Percentiles rank a stretch among this genome's conserved stretches.
Evolutionary conservation across 1,140 invertebrate genomes (phyloP).

Genomic region (Camponotus pennsylvanicus): DNA sequence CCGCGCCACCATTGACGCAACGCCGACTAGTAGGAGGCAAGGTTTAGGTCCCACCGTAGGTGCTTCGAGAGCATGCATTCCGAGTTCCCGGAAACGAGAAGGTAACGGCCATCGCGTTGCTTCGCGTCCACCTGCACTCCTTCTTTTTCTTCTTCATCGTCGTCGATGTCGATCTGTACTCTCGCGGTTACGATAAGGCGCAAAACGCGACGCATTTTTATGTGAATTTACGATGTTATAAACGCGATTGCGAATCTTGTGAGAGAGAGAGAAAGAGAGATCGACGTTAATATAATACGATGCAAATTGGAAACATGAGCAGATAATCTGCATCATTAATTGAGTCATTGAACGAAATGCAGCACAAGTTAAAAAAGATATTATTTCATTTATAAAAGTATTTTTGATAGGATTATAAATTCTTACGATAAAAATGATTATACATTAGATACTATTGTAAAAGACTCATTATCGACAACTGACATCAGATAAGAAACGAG

Average conservation of each 20-base stretch:
- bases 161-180: slow-evolving; percentile 59
- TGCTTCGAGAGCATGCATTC: slow-evolving; percentile 29
- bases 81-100: slow-evolving; percentile 70
- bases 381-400: not conserved
- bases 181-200: slow-evolving; percentile 59
- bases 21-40: slow-evolving; percentile 25
- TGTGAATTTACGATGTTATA: slow-evolving; percentile 43
- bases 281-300: slow-evolving; percentile 18
- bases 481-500: not conserved
- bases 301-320: slow-evolving; percentile 14
- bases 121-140: slow-evolving; percentile 71
- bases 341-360: slow-evolving; percentile 9
- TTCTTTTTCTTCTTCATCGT: slow-evolving; percentile 63
- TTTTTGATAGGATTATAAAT: not conserved
- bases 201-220: slow-evolving; percentile 70
- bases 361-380: not conserved
- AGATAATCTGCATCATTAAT: slow-evolving; percentile 40
- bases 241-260: slow-evolving; percentile 10
- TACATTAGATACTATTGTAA: not conserved
- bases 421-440: not conserved
- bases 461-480: not conserved
- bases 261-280: slow-evolving; percentile 41
- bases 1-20: slow-evolving; percentile 47
- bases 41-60: slow-evolving; percentile 63
- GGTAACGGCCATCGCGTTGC: slow-evolving; percentile 69